phyloP scores from a whole-genome alignment of 2,888 invertebrate species.

The Melangyna quadrimaculata region DNA sequence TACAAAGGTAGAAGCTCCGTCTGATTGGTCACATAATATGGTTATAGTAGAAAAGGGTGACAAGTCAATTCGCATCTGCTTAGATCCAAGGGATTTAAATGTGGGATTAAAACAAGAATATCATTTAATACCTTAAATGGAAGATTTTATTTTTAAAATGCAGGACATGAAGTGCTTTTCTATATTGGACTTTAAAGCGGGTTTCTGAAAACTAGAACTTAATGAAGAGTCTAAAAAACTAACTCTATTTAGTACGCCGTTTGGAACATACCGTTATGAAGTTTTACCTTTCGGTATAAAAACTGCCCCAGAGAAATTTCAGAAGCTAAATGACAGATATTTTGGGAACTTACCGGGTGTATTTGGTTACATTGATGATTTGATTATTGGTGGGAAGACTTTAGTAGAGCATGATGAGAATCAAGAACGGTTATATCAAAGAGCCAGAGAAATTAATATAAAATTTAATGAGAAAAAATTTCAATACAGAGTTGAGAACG shows the following conservation, averaged over 20 bases:
- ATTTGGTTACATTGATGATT: slow-evolving; percentile 44
- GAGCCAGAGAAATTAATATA: too few relatives aligned
- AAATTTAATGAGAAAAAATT: too few relatives aligned
- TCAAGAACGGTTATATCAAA: too few relatives aligned
- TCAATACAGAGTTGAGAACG: too few relatives aligned
- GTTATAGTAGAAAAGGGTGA: slow-evolving; percentile 8
- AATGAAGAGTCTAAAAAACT: too few relatives aligned
- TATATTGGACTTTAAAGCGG: background rate
- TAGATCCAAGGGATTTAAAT: background rate
- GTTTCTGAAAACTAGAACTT: background rate
- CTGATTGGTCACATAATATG: background rate
- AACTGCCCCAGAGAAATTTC: slow-evolving; percentile 73
- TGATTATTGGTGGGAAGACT: background rate
- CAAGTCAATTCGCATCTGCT: background rate
- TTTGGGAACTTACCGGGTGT: slow-evolving; percentile 27
- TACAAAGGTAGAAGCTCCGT: background rate
- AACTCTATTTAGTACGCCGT: background rate
- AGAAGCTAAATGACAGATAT: slow-evolving; percentile 58
- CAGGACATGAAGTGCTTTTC: background rate
- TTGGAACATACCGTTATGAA: too few relatives aligned
- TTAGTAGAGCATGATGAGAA: background rate
- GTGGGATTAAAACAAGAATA: slow-evolving; percentile 6
- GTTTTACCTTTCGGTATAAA: slow-evolving; percentile 72
- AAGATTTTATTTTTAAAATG: background rate
- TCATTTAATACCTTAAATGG: background rate